Base-by-base conservation (phyloP, 2,113 vertebrate species). In the Actenoides hombroni region DNA sequence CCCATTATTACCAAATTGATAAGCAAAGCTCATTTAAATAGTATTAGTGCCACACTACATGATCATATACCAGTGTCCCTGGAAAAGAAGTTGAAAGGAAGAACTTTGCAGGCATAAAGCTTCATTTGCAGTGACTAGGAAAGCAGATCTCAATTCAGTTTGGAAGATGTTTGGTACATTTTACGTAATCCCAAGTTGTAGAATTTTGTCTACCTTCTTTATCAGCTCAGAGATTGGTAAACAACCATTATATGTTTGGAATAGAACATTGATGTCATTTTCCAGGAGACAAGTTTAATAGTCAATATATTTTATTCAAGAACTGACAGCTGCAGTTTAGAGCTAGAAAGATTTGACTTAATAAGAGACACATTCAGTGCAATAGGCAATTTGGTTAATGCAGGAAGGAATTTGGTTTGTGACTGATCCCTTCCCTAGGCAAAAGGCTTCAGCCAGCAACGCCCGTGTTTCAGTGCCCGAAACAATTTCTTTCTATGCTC, bases 231-330 rank as follows among this genome's bases (percentile, higher is more conserved):
- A 74, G 44, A 84, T 37, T 71, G 59, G 40, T 90, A 90, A 95
- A 86, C 56, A 90, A 59, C 63, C 0, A 0, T 46, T 59, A 4
- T 28, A 65, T 16, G 3, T 92, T 92, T 79, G 83, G 86, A 86
- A 86, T 37, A 81, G 74, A 90, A 93, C 95, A 95, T 35, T 76
- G 77, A 82, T 93, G 81, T 57, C 42, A 95, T 95, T 97, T 97
- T 85, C 83, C 76, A 67, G 18, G 75, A 96, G 90, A 93, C 70
- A 87, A 20, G 35, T 92, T 96, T 89, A 92, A 92, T 81, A 94
- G 67, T 67, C 70, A 88, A 87, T 95, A 77, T 87, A 86, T 93
- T 95, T 78, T 42, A 91, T 93, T 94, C 88, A 91, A 87, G 56
- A 94, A 67, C 83, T 93, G 95, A 90, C 94, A 95, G 79, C 76